Conservation (phyloP, 2,888 invertebrate genomes). For the Microctonus brassicae region DNA sequence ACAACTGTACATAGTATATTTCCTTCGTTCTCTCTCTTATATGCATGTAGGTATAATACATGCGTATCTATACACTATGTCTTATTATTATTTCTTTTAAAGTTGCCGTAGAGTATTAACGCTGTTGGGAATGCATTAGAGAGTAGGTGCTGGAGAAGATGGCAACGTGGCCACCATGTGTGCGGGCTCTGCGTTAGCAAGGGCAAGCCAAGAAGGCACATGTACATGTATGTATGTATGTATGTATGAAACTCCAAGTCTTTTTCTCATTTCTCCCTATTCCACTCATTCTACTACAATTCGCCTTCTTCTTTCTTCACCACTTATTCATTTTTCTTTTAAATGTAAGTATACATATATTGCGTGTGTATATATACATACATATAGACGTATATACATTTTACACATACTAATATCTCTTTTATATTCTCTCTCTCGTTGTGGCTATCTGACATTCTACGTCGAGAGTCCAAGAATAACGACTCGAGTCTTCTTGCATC, state of each 20-base stretch:
- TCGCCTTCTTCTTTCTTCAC: not conserved
- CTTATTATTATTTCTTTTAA: not conserved
- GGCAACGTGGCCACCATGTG: constrained; percentile 67
- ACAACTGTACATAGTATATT: constrained; percentile 5
- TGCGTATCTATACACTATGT: not conserved
- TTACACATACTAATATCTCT: not conserved
- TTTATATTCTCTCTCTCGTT: constrained; percentile 2
- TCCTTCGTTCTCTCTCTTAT: constrained; percentile 7
- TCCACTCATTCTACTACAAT: not conserved
- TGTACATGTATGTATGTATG: no score
- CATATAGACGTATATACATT: not conserved
- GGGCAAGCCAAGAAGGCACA: constrained; percentile 21
- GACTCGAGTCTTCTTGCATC: constrained; percentile 22
- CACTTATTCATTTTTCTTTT: constrained; percentile 2
- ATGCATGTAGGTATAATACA: not conserved
- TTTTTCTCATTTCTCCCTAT: not conserved
- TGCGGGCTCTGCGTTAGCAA: no score
- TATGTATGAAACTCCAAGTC: constrained; percentile 30
- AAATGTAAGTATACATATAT: no score
- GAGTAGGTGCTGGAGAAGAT: constrained; percentile 50
- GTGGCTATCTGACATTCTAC: constrained; percentile 20
- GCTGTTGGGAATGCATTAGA: constrained; percentile 33
- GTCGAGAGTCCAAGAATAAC: constrained; percentile 19
- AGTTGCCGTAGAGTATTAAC: constrained; percentile 12
- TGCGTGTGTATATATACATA: not conserved